phyloP scores from a whole-genome alignment of 2,888 invertebrate genomes.

The Alsophila aescularia region DNA sequence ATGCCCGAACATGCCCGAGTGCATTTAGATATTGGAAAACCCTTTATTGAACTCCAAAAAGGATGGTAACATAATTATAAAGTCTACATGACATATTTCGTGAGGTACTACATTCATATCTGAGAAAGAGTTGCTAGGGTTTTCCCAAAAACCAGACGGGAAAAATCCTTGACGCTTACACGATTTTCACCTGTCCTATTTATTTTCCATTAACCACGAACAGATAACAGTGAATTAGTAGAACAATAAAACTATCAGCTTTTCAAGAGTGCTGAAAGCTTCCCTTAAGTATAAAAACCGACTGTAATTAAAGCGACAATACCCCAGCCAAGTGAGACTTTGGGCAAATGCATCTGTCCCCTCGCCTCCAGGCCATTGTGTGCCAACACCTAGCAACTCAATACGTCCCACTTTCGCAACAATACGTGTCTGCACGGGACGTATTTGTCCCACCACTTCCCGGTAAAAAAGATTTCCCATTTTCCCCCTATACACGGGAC shows the following conservation, averaged over 20 bases:
- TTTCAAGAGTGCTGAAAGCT: background rate
- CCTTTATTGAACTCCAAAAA: too few species aligned
- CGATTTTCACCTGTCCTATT: too few species aligned
- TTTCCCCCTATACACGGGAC: constrained; percentile 20
- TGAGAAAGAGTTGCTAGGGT: too few species aligned
- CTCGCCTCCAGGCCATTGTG: constrained; percentile 25
- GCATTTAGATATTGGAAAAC: too few species aligned
- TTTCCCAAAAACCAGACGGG: too few species aligned
- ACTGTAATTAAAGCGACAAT: constrained; percentile 11
- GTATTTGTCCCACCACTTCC: constrained; percentile 54
- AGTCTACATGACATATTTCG: too few species aligned
- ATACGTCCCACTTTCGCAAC: constrained; percentile 33
- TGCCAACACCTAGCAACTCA: constrained; percentile 35
- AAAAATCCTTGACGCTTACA: too few species aligned
- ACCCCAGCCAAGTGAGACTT: background rate
- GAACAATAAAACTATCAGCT: background rate
- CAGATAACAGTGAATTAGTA: background rate
- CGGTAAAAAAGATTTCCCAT: constrained; percentile 50
- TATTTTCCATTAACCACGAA: too few species aligned
- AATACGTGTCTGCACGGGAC: constrained; percentile 45
- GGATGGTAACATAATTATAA: too few species aligned
- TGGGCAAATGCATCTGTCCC: constrained; percentile 19
- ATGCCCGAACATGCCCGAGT: too few species aligned
- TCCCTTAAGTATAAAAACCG: constrained; percentile 2
- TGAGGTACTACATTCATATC: too few species aligned